Conservation (phyloP, 1,140 invertebrate genomes). For the Vanessa atalanta region DNA sequence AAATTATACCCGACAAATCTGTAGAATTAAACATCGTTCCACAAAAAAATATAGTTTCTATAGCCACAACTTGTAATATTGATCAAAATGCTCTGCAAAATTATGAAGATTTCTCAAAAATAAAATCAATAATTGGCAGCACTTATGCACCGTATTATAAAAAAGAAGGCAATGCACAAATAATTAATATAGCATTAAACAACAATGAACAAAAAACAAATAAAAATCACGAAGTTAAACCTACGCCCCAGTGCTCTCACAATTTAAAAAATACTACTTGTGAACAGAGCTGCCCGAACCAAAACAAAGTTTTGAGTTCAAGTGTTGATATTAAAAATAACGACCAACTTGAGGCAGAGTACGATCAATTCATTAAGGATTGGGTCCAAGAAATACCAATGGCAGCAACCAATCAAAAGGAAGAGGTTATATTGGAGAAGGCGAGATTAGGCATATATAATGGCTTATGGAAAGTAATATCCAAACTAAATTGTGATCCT, state of each 20-base stretch:
- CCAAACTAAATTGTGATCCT: constrained; percentile 55
- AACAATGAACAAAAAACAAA: not conserved
- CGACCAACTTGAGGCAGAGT: constrained; percentile 51
- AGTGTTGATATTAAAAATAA: not conserved
- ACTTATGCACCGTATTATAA: not conserved
- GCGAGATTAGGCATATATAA: constrained; percentile 51
- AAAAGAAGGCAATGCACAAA: not conserved
- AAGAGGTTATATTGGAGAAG: constrained; percentile 44
- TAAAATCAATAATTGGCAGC: not conserved
- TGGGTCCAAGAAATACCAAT: constrained; percentile 62
- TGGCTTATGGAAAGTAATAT: constrained; percentile 55
- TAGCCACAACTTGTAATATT: not conserved
- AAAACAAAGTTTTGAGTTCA: not conserved
- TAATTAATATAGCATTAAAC: not conserved
- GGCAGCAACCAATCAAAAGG: constrained; percentile 31
- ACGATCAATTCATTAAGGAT: constrained; percentile 51
- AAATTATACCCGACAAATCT: not conserved
- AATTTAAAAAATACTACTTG: not conserved
- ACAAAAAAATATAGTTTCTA: not conserved
- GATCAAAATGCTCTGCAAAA: not conserved
- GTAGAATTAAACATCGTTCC: not conserved
- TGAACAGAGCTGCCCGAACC: not conserved
- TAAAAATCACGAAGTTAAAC: too few species aligned
- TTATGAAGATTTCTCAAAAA: not conserved
- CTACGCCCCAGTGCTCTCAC: too few species aligned